Base-by-base conservation (phyloP, 2,113 vertebrate genomes). In the Corythoichthys haematopterus region DNA sequence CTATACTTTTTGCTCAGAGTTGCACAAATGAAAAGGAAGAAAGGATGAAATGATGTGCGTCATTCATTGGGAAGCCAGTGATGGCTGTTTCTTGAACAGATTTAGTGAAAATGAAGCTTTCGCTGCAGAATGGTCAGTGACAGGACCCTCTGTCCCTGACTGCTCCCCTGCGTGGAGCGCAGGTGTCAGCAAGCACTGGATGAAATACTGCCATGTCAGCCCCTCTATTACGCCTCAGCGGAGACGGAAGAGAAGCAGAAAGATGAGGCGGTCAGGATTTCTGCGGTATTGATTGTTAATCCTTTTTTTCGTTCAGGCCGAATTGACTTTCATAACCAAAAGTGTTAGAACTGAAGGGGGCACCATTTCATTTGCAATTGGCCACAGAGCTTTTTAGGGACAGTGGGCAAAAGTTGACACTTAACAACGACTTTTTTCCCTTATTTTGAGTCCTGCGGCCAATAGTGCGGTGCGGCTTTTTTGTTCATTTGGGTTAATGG, bases 51-150 rank as follows among this genome's bases (percentile, higher is more conserved):
- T 60, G 80, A 69, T 66, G 72, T 71, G 61, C 35, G 58, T 68
- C 67, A 2, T 65, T 38, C 43, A 28, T 72, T 76, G 71, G 51
- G 53, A 68, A 76, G 65, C 63, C 52, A 36, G 68, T 87, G 83
- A 85, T 83, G 78, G 83, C 87, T 81, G 80, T 15, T 75, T 76
- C 82, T 85, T 79, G 69, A 81, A 82, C 71, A 84, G 78, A 85
- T 85, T 84, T 87, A 79, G 77, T 79, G 82, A 85, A 85, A 80
- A 84, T 88, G 83, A 62, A 80, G 62, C 38, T 1, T 13, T 43
- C 2, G 12, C 70, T 67, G 70, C 61, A 63, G 76, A 60, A 33
- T 16, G 4, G 68, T 57, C 63, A 82, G 59, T 40, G 43, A 57
- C 36, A 9, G 74, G 64, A 59, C 46, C n/a, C 71, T 69, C 5